phyloP scores from a whole-genome alignment of 2,888 invertebrate species.

The Spisula subtruncata region DNA sequence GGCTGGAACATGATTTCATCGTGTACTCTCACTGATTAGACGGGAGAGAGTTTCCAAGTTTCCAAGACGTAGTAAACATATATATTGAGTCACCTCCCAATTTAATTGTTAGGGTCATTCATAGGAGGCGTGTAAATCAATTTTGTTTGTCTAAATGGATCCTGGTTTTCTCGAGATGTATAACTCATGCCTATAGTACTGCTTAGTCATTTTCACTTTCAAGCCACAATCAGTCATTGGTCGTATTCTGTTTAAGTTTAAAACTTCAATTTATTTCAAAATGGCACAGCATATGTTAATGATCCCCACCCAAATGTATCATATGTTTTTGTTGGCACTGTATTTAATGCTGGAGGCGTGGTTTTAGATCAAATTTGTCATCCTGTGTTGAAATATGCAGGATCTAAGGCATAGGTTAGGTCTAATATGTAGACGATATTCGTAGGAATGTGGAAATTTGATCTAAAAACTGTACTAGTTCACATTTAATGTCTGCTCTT shows the following conservation, averaged over 20 bases:
- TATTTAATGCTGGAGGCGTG: no score
- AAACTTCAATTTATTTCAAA: background rate
- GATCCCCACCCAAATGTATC: background rate
- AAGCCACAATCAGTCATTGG: background rate
- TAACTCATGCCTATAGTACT: background rate
- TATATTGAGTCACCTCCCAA: background rate
- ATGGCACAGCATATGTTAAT: background rate
- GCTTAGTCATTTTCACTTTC: no score
- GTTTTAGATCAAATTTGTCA: no score
- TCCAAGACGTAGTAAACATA: constrained; percentile 2
- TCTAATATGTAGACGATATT: no score
- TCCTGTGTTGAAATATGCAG: no score
- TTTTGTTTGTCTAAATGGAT: constrained; percentile 14
- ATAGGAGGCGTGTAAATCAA: background rate
- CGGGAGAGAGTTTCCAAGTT: no score
- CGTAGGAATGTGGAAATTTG: no score
- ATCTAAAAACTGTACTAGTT: no score
- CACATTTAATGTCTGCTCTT: no score
- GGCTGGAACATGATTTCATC: constrained; percentile 20
- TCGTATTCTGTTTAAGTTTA: background rate
- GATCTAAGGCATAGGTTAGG: no score
- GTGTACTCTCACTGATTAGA: constrained; percentile 11
- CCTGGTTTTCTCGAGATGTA: background rate
- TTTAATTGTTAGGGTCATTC: constrained; percentile 22
- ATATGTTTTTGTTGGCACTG: background rate